Conservation (phyloP, 2,888 invertebrate genomes). For the Torymus aiolomorphi region DNA sequence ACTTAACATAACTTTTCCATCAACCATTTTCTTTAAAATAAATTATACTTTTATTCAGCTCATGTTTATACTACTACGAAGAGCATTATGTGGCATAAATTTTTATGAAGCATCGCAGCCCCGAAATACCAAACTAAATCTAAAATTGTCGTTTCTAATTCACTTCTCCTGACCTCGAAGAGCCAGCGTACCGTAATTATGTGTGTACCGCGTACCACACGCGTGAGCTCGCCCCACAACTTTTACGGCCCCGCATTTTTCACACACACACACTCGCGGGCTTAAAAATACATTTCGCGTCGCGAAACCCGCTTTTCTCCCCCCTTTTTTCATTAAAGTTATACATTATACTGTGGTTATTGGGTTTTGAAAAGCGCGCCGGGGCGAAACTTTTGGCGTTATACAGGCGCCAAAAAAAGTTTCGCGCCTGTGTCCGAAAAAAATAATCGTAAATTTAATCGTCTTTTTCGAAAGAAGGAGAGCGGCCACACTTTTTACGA, state of each 20-base stretch:
- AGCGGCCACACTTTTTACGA: slow-evolving; percentile 9
- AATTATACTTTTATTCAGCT: too few relatives aligned
- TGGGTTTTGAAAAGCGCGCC: slow-evolving; percentile 24
- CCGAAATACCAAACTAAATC: too few relatives aligned
- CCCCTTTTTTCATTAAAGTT: slow-evolving; percentile 15
- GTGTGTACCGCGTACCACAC: too few relatives aligned
- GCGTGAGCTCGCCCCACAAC: slow-evolving; percentile 12
- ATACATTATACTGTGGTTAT: slow-evolving; percentile 1
- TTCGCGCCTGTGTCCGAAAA: background rate
- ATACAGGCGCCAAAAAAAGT: slow-evolving; percentile 6
- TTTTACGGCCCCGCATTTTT: slow-evolving; percentile 13
- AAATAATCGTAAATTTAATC: slow-evolving; percentile 40
- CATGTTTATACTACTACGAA: too few relatives aligned
- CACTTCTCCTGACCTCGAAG: too few relatives aligned
- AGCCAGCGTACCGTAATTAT: too few relatives aligned
- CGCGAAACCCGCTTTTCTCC: slow-evolving; percentile 16
- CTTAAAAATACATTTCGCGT: background rate
- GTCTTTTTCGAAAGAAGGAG: slow-evolving; percentile 9
- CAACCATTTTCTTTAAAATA: too few relatives aligned
- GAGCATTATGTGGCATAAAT: too few relatives aligned
- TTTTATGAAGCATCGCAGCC: too few relatives aligned
- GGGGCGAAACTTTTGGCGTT: slow-evolving; percentile 26
- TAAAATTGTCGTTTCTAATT: too few relatives aligned
- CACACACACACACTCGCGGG: background rate
- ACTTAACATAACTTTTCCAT: too few relatives aligned